Evolutionary conservation across 2,113 vertebrate species (phyloP).

Genomic region (Merops nubicus): DNA sequence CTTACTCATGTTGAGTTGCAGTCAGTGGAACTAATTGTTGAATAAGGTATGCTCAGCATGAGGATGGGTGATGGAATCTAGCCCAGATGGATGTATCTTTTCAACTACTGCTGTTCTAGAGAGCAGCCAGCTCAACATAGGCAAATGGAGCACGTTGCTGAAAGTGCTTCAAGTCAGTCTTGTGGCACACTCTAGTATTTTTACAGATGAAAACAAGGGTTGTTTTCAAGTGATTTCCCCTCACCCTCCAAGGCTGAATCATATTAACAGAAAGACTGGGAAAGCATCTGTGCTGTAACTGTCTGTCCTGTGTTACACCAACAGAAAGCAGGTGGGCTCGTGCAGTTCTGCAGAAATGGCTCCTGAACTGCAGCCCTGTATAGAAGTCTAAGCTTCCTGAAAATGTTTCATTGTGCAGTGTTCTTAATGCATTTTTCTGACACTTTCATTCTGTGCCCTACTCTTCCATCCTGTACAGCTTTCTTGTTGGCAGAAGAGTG

Average conservation of each 20-base stretch:
- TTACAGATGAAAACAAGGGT: neutral
- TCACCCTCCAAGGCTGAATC: neutral
- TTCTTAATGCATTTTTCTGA: neutral
- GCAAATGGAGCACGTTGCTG: neutral
- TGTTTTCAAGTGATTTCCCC: neutral
- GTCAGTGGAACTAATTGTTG: slow-evolving; percentile 56
- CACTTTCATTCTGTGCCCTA: neutral
- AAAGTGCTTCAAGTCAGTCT: neutral
- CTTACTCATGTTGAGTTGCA: neutral
- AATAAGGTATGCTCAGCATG: slow-evolving; percentile 53
- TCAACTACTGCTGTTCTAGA: neutral
- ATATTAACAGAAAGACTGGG: neutral
- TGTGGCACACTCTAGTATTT: neutral
- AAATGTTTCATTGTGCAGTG: neutral
- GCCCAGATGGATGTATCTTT: slow-evolving; percentile 32
- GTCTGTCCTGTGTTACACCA: neutral
- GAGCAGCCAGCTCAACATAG: neutral
- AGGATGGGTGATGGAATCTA: slow-evolving; percentile 21
- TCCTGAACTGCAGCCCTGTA: neutral
- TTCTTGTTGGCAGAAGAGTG: neutral
- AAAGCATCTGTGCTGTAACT: neutral
- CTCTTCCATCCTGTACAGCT: neutral
- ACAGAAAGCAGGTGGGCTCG: neutral
- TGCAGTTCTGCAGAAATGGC: neutral
- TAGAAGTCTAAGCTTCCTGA: neutral